Percentiles rank a stretch among this genome's conserved stretches.
Conservation (phyloP, 2,888 invertebrate genomes). For the Pheosia tremula region DNA sequence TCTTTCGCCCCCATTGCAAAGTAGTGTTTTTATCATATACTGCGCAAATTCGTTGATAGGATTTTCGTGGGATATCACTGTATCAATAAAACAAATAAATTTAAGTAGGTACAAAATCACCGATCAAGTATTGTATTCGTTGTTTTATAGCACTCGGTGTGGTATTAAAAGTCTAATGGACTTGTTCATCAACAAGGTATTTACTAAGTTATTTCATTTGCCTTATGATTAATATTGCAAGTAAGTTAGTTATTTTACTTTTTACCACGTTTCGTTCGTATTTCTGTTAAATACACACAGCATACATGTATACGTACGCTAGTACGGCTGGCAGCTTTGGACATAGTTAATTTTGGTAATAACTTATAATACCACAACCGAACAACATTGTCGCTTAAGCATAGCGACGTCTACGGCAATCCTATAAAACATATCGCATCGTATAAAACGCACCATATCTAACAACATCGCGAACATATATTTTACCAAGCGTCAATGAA, state of each 20-base stretch:
- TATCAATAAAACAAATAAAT: constrained; percentile 21
- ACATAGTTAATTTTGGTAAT: no score
- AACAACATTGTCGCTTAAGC: constrained; percentile 39
- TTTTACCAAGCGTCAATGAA: constrained; percentile 19
- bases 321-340: no score
- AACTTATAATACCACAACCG: constrained; percentile 42
- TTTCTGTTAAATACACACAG: no score
- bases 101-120: constrained; percentile 33
- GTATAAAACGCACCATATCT: constrained; percentile 27
- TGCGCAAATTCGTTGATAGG: constrained; percentile 11
- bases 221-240: no score
- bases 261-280: no score
- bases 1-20: constrained; percentile 4
- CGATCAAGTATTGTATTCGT: constrained; percentile 48
- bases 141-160: constrained; percentile 43
- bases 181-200: no score
- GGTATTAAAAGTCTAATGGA: constrained; percentile 34
- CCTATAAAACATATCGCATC: constrained; percentile 8
- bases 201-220: no score
- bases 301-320: no score
- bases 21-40: constrained; percentile 13
- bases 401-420: constrained; percentile 39
- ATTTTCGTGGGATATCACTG: constrained; percentile 13
- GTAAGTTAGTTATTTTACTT: no score
- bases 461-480: constrained; percentile 20